Evolutionary conservation across 2,797 vertebrate genomes (phyloP).

Genomic region (Loris lydekkerianus): DNA sequence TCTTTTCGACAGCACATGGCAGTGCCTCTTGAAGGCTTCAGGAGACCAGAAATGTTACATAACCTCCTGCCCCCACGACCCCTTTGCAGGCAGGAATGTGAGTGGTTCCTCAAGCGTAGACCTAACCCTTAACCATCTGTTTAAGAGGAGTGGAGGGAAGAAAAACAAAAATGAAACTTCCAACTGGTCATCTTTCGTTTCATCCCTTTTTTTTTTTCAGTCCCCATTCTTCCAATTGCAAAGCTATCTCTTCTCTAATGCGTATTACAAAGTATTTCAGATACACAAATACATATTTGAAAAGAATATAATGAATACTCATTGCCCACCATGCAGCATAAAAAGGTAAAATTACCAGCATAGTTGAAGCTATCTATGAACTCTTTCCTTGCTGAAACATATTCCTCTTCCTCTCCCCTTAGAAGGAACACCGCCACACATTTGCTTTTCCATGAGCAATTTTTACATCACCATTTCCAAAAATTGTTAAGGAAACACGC

Average conservation of each 20-base stretch:
- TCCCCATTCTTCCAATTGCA: background rate
- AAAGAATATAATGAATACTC: background rate
- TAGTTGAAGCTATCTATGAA: background rate
- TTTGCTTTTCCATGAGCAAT: background rate
- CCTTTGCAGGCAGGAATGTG: rapidly evolving
- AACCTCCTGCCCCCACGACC: rapidly evolving
- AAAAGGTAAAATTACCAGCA: background rate
- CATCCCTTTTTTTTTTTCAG: background rate
- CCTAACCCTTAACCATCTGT: background rate
- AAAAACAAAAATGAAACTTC: background rate
- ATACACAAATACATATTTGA: background rate
- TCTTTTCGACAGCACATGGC: background rate
- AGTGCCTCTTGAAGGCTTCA: background rate
- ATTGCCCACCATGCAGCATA: background rate
- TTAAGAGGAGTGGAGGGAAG: background rate
- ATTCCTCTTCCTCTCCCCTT: too few relatives aligned
- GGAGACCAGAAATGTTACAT: background rate
- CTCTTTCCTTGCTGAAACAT: background rate
- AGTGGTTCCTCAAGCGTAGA: background rate
- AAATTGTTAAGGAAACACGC: background rate
- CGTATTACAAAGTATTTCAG: background rate
- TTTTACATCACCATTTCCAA: constrained; percentile 24
- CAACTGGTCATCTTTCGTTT: background rate
- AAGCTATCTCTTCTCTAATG: constrained; percentile 8
- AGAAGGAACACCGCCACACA: background rate